A percentile compares a stretch with the other conserved stretches of the same genome.
phyloP scores from a whole-genome alignment of 2,888 invertebrate species.

The Lucinisca nassula region DNA sequence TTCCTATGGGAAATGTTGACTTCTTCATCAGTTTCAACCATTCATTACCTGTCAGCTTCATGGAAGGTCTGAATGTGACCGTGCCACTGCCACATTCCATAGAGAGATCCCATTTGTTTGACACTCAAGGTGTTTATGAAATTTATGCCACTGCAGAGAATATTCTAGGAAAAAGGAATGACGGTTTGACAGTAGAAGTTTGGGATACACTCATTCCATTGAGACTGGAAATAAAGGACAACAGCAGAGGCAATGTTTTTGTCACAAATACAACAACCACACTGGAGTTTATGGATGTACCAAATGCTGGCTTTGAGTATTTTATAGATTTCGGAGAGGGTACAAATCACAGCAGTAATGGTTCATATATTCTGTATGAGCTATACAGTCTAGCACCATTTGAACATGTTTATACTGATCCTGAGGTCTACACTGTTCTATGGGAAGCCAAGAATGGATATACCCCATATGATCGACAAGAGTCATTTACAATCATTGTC shows the following conservation, averaged over 20 bases:
- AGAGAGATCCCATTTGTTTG: conserved; percentile 27
- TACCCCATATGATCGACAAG: conserved; percentile 32
- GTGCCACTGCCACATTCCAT: not conserved
- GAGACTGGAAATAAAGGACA: conserved; percentile 25
- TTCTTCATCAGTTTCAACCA: conserved; percentile 42
- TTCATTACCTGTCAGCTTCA: not conserved
- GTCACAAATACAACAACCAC: conserved; percentile 53
- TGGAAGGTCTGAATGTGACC: not conserved
- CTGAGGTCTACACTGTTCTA: conserved; percentile 38
- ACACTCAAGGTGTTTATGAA: conserved; percentile 47
- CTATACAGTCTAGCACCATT: conserved; percentile 45
- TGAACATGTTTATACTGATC: conserved; percentile 38
- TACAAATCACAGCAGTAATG: not conserved
- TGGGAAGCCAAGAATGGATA: conserved; percentile 58
- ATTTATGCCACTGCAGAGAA: conserved; percentile 38
- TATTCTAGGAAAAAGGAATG: conserved; percentile 14
- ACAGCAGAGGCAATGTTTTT: conserved; percentile 39
- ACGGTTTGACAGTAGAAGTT: conserved; percentile 19
- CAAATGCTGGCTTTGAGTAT: conserved; percentile 57
- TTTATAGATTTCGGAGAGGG: conserved; percentile 59
- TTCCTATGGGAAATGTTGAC: conserved; percentile 53
- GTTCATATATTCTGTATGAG: conserved; percentile 30
- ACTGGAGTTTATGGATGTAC: conserved; percentile 51
- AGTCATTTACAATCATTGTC: conserved; percentile 41
- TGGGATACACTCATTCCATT: conserved; percentile 56